Evolutionary conservation across 37 sponge, comb jelly and placozoan species (phyloP).

Genomic region (Petrosia ficiformis): DNA sequence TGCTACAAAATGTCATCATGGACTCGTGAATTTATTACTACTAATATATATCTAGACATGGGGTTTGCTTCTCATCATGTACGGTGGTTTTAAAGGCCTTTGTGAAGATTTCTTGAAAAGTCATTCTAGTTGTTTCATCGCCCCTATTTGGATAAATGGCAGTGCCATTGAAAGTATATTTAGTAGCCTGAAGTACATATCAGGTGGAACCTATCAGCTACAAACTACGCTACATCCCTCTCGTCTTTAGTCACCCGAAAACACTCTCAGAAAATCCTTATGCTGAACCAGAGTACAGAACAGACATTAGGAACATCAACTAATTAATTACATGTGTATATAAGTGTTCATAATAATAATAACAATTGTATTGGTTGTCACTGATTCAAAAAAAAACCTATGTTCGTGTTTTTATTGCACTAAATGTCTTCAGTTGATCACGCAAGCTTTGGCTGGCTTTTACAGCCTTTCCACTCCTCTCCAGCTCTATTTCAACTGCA

Average conservation of each 20-base stretch:
- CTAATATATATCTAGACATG: slow-evolving; percentile 15
- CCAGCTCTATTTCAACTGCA: slow-evolving; percentile 5
- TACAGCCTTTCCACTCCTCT: slow-evolving; percentile 11
- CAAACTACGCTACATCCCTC: slow-evolving; percentile 23
- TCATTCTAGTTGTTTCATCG: slow-evolving; percentile 11
- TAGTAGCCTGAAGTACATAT: slow-evolving; percentile 25
- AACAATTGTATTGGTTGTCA: neutral
- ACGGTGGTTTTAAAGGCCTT: slow-evolving; percentile 13
- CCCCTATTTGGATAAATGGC: slow-evolving; percentile 10
- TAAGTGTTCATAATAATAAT: neutral
- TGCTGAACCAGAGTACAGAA: neutral
- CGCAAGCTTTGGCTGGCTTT: slow-evolving; percentile 12
- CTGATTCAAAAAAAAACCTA: neutral
- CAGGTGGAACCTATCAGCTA: slow-evolving; percentile 27
- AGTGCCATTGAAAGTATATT: slow-evolving; percentile 16
- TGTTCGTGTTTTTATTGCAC: neutral
- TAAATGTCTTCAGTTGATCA: slow-evolving; percentile 3
- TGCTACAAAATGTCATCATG: neutral
- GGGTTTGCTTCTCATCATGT: slow-evolving; percentile 22
- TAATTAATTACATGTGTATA: neutral
- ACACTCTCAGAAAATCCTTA: neutral
- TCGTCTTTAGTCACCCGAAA: neutral
- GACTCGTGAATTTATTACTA: neutral
- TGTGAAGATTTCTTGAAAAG: slow-evolving; percentile 12
- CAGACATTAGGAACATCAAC: neutral